Conservation (phyloP, 2,113 vertebrate genomes). For the Pristiophorus japonicus region DNA sequence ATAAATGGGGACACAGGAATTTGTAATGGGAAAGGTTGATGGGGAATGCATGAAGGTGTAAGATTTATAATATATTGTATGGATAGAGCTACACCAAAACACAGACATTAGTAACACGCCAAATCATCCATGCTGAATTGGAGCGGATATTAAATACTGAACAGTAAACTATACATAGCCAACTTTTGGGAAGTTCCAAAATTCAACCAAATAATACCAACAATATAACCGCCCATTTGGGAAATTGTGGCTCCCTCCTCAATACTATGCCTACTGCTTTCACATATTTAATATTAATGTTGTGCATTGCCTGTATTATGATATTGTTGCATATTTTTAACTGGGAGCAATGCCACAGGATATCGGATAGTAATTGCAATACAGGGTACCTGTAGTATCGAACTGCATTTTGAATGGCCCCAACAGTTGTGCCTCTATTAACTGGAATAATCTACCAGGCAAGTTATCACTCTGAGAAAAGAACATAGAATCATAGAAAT, state of each 20-base stretch:
- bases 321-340: not conserved
- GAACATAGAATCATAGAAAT: not conserved
- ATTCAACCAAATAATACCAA: not conserved
- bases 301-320: not conserved
- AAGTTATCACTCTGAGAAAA: not conserved
- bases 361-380: not conserved
- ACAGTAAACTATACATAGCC: not conserved
- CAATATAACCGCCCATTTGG: not conserved
- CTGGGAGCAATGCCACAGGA: not conserved
- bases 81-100: not conserved
- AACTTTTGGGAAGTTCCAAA: too few relatives aligned
- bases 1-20: not conserved
- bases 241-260: not conserved
- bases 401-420: not conserved
- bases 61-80: not conserved
- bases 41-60: not conserved
- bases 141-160: not conserved
- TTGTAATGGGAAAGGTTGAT: not conserved
- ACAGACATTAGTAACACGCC: not conserved
- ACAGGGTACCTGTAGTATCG: too few relatives aligned
- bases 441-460: not conserved
- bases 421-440: not conserved
- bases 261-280: not conserved
- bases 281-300: not conserved
- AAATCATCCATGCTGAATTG: not conserved